A percentile compares a stretch with the other conserved stretches of the same genome.
phyloP scores from a whole-genome alignment of 2,888 invertebrate genomes.

The Mesoligia furuncula region DNA sequence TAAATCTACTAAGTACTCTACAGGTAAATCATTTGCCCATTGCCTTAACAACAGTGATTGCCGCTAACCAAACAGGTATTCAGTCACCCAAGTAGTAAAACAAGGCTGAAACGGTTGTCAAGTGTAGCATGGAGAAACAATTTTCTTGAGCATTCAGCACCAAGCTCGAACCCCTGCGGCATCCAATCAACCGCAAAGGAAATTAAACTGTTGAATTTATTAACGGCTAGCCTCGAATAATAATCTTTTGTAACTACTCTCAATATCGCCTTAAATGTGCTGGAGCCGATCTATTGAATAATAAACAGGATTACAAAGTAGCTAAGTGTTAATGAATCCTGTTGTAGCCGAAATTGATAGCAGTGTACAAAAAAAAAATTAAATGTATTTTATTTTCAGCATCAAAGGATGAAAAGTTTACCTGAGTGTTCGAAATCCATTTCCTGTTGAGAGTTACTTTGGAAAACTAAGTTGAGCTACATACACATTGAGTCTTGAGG shows the following conservation, averaged over 20 bases:
- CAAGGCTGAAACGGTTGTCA: slow-evolving; percentile 26
- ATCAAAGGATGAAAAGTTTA: not conserved
- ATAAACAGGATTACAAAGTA: slow-evolving; percentile 47
- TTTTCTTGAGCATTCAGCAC: slow-evolving; percentile 67
- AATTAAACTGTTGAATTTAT: slow-evolving; percentile 85
- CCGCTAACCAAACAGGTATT: slow-evolving; percentile 7
- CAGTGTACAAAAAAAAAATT: not conserved
- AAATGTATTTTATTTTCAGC: not conserved
- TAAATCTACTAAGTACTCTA: not conserved
- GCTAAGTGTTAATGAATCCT: slow-evolving; percentile 17
- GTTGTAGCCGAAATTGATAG: not conserved
- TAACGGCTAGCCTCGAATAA: slow-evolving; percentile 75
- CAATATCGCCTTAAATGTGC: slow-evolving; percentile 58
- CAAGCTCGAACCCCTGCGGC: slow-evolving; percentile 68
- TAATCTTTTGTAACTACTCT: slow-evolving; percentile 71
- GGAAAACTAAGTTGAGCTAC: not conserved
- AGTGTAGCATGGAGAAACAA: slow-evolving; percentile 62
- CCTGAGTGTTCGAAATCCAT: not conserved
- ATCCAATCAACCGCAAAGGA: slow-evolving; percentile 83
- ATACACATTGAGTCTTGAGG: not conserved
- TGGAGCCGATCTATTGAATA: slow-evolving; percentile 47
- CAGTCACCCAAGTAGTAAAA: slow-evolving; percentile 4
- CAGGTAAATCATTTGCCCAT: slow-evolving; percentile 3
- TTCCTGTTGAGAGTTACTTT: not conserved
- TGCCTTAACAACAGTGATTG: not conserved